These are phyloP conservation scores for Danio tinwini DNA, from an alignment of 2,797 vertebrate species.

Conservation along the genomic window DNA sequence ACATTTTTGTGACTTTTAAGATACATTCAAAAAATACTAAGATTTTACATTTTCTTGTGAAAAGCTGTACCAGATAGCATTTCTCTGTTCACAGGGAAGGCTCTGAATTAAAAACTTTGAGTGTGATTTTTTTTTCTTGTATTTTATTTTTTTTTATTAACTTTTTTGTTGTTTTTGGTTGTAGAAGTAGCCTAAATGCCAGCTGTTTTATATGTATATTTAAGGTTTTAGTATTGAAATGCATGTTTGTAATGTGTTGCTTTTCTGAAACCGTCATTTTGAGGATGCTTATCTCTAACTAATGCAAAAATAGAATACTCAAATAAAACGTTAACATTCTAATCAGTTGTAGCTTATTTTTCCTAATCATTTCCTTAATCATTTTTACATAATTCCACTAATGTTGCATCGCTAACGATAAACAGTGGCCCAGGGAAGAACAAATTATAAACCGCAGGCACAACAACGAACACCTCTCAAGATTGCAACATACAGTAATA, in stretches of 20 bases:
- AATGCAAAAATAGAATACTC: conserved; percentile 35
- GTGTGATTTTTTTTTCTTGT: conserved; percentile 25
- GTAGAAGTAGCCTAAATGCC: conserved; percentile 5
- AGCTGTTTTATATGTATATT: conserved; percentile 39
- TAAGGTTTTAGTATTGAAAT: conserved; percentile 41
- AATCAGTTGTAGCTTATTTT: background rate
- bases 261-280: conserved; percentile 58
- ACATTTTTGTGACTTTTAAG: conserved; percentile 15
- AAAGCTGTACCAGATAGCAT: conserved; percentile 20
- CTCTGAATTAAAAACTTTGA: conserved; percentile 20
- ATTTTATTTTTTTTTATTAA: conserved; percentile 23
- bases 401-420: background rate
- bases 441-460: background rate
- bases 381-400: conserved; percentile 4
- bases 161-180: background rate
- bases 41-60: conserved; percentile 17
- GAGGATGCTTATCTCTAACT: conserved; percentile 35
- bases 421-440: background rate
- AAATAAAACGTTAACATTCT: conserved; percentile 48
- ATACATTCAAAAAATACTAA: background rate
- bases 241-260: conserved; percentile 55
- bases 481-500: background rate
- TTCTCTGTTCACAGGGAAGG: conserved; percentile 33
- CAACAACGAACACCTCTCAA: background rate
- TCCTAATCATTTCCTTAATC: background rate